Evolutionary conservation across 1,140 invertebrate genomes (phyloP).

Genomic region (Paraescarpia echinospica): DNA sequence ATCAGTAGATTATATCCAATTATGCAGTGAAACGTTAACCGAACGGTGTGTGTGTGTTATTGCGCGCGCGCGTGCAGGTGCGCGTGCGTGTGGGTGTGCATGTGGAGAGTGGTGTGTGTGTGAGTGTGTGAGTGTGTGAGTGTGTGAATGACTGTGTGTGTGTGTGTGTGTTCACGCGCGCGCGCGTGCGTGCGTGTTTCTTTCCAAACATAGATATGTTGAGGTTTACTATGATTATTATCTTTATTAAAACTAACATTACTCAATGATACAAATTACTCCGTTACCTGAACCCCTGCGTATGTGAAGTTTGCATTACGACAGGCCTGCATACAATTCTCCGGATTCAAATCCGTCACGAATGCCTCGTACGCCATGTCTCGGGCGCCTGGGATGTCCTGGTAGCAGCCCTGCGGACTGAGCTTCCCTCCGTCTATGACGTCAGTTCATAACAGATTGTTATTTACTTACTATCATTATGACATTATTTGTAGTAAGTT

Average conservation of each 20-base stretch:
- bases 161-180: not conserved
- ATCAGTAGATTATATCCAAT: not conserved
- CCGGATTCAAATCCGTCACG: not conserved
- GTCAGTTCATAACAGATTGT: not conserved
- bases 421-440: not conserved
- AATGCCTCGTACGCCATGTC: not conserved
- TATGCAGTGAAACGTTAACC: not conserved
- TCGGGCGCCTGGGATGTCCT: not conserved
- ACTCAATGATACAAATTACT: not conserved
- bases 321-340: not conserved
- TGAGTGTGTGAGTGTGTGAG: not conserved
- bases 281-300: not conserved
- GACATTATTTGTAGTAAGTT: not conserved
- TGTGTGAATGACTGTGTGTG: not conserved
- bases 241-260: not conserved
- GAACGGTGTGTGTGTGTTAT: not conserved
- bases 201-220: not conserved
- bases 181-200: not conserved
- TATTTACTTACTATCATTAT: not conserved
- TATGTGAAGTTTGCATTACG: not conserved
- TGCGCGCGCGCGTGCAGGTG: not conserved
- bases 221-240: not conserved
- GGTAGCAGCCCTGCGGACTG: not conserved
- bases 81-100: not conserved
- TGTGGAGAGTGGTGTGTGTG: no score